Evolutionary conservation across 1,140 invertebrate genomes (phyloP).

Genomic region (Calephelis nemesis): DNA sequence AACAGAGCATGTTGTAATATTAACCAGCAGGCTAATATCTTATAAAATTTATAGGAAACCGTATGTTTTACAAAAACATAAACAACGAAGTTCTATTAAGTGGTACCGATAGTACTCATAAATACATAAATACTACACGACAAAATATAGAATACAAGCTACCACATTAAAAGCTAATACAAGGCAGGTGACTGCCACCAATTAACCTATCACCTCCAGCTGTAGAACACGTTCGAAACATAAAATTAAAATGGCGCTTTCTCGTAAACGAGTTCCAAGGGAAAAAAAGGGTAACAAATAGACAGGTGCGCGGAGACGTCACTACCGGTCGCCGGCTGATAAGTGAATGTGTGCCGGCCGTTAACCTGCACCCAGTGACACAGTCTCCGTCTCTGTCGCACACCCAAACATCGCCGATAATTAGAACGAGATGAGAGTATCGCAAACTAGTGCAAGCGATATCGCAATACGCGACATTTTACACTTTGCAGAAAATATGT

Average conservation of each 20-base stretch:
- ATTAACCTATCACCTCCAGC: constrained; percentile 7
- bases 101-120: no score
- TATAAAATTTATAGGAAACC: no score
- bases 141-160: no score
- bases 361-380: constrained; percentile 71
- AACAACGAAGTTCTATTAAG: no score
- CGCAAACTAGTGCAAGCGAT: constrained; percentile 48
- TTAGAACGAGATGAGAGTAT: constrained; percentile 34
- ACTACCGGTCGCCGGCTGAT: constrained; percentile 66
- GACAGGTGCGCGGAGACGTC: constrained; percentile 64
- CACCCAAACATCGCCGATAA: constrained; percentile 19
- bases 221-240: constrained; percentile 28
- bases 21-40: no score
- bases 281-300: constrained; percentile 39
- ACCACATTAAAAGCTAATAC: background rate
- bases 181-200: constrained; percentile 5
- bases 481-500: constrained; percentile 53
- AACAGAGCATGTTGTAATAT: no score
- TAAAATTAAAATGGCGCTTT: constrained; percentile 35
- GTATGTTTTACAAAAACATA: no score
- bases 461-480: constrained; percentile 58
- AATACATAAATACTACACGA: no score
- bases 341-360: constrained; percentile 72
- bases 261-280: constrained; percentile 37
- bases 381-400: constrained; percentile 49